Base-by-base conservation (phyloP, 2,113 vertebrate genomes). In the Hirundichthys speculiger region DNA sequence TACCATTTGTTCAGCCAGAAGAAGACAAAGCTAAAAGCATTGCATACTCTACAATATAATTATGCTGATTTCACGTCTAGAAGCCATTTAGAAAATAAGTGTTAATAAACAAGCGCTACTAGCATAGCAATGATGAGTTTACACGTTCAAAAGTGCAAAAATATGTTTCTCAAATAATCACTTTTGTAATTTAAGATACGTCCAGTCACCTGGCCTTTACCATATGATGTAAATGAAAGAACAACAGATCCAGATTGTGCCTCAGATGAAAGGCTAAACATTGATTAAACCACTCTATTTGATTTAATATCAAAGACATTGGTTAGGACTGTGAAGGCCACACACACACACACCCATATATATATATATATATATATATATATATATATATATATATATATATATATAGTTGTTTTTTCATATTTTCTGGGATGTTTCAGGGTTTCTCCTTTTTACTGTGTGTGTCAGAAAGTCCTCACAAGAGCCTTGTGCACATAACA, bases 381-480 rank as follows among this genome's bases (percentile, higher is more conserved):
- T n/a, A n/a, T n/a, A n/a, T n/a, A n/a, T n/a, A n/a, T n/a, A n/a
- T n/a, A n/a, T n/a, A n/a, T n/a, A n/a, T n/a, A n/a, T n/a, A n/a
- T n/a, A n/a, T n/a, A n/a, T n/a, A n/a, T n/a, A n/a, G 0, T 14
- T 39, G 30, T 48, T 52, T n/a, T 16, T 38, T 45, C 10, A 58
- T 18, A 47, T 54, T 51, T 41, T 24, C n/a, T 54, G 46, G 48
- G 19, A 18, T 34, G 43, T 19, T 76, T 62, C 30, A 34, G 30
- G 30, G 11, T 34, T 58, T 60, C 59, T 27, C 47, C 52, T 52
- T 71, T 60, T 49, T 3, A 76, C 46, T 63, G 64, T 69, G 48
- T 64, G 55, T 65, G 53, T 80, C 62, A 51, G 57, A 73, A 70
- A 64, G 55, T 64, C 39, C 50, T 64, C 53, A 20, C 21, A 39